Percentiles rank a stretch among this genome's conserved stretches.
phyloP scores from a whole-genome alignment of 2,797 vertebrate genomes.

The Pseudotriccus pelzelni region DNA sequence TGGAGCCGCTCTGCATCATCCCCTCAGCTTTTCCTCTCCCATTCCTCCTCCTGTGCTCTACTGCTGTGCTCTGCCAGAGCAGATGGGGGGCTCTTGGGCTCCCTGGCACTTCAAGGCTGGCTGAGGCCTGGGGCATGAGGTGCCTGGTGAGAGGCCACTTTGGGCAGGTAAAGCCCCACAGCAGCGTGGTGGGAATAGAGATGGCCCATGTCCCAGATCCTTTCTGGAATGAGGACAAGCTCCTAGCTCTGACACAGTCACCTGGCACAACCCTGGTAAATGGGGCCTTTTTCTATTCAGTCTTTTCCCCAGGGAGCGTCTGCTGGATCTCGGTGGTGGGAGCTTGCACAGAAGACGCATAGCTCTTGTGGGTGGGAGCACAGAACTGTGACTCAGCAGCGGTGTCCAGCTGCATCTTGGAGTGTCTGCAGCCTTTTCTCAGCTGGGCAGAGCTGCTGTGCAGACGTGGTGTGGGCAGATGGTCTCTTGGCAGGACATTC shows the following conservation, averaged over 20 bases:
- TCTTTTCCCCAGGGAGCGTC: not conserved
- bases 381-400: not conserved
- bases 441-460: not conserved
- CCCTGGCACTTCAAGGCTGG: not conserved
- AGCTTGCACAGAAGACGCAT: not conserved
- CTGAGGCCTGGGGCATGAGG: not conserved
- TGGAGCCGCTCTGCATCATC: not conserved
- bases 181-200: not conserved
- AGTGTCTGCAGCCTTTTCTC: not conserved
- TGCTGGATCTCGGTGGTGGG: not conserved
- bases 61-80: not conserved
- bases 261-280: not conserved
- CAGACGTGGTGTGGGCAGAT: not conserved
- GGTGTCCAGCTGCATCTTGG: not conserved
- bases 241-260: not conserved
- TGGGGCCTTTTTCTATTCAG: not conserved
- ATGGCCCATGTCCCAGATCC: not conserved
- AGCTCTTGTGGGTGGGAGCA: not conserved
- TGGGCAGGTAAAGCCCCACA: not conserved
- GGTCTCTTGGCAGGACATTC: not conserved
- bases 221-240: conserved; percentile 22
- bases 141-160: not conserved
- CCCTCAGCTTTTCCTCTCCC: not conserved
- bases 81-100: not conserved
- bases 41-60: not conserved